A percentile compares a stretch with the other conserved stretches of the same genome.
These are phyloP conservation scores for Sericinus montela DNA, from an alignment of 2,888 invertebrate species.

Conservation along the genomic window DNA sequence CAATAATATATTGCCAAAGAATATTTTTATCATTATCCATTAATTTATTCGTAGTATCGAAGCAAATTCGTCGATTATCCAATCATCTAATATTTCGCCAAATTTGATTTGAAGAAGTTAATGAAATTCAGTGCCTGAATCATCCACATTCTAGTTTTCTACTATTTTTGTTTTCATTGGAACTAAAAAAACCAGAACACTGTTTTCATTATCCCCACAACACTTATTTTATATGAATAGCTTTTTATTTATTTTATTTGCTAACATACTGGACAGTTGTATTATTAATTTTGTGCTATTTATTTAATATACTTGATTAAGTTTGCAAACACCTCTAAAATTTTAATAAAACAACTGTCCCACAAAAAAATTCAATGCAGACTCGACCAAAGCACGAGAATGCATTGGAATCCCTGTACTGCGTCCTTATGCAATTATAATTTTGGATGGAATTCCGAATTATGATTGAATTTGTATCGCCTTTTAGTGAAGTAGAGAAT, in stretches of 20 bases:
- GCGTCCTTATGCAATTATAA: neutral
- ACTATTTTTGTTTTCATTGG: neutral
- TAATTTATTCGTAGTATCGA: neutral
- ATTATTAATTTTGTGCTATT: neutral
- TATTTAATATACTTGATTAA: neutral
- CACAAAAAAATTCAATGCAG: neutral
- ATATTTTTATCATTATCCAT: neutral
- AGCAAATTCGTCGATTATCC: no score
- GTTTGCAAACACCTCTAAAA: neutral
- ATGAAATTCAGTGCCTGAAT: no score
- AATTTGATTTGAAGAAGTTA: no score
- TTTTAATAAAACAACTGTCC: conserved; percentile 8
- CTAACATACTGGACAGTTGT: conserved; percentile 3
- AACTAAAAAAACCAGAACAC: neutral
- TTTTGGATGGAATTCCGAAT: conserved; percentile 4
- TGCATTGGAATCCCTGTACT: neutral
- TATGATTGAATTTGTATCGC: neutral
- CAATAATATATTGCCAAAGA: conserved; percentile 12
- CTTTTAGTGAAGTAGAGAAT: conserved; percentile 9
- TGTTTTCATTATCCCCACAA: neutral
- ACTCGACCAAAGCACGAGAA: neutral
- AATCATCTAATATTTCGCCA: no score
- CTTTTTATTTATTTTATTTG: neutral
- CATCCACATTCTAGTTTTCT: no score
- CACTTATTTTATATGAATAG: neutral